Evolutionary conservation across 2,888 invertebrate genomes (phyloP).

Genomic region (Caenorhabditis japonica): DNA sequence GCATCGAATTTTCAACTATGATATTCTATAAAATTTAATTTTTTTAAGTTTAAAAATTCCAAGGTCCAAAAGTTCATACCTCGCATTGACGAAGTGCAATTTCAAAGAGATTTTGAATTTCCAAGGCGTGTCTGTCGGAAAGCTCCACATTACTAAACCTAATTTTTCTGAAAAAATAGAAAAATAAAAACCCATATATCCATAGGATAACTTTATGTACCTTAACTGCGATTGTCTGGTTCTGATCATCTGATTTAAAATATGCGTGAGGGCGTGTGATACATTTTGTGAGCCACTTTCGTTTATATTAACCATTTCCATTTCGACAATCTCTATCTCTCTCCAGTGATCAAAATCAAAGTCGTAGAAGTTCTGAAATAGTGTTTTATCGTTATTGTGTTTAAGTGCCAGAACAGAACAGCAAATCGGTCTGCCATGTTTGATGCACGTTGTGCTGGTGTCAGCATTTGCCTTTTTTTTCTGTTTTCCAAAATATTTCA

Average conservation of each 20-base stretch:
- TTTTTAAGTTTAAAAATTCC: background rate
- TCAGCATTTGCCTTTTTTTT: constrained; percentile 33
- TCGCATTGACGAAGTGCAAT: constrained; percentile 39
- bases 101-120: constrained; percentile 11
- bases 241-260: constrained; percentile 15
- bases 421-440: no score
- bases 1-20: constrained; percentile 18
- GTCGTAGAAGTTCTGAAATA: constrained; percentile 48
- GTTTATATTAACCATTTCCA: constrained; percentile 36
- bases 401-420: no score
- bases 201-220: no score
- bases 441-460: constrained; percentile 38
- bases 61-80: constrained; percentile 4
- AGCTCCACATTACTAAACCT: constrained; percentile 13
- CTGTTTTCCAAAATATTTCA: constrained; percentile 19
- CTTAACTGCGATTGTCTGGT: constrained; percentile 48
- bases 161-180: constrained; percentile 30
- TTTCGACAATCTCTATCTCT: constrained; percentile 46
- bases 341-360: constrained; percentile 55
- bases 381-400: constrained; percentile 13
- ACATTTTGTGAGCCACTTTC: constrained; percentile 5
- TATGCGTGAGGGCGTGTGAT: constrained; percentile 2
- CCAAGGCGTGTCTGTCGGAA: background rate
- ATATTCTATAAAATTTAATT: constrained; percentile 36
- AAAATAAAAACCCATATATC: no score